Evolutionary conservation across 2,113 vertebrate genomes (phyloP).

Genomic region (Rhegmatorhina hoffmannsi): DNA sequence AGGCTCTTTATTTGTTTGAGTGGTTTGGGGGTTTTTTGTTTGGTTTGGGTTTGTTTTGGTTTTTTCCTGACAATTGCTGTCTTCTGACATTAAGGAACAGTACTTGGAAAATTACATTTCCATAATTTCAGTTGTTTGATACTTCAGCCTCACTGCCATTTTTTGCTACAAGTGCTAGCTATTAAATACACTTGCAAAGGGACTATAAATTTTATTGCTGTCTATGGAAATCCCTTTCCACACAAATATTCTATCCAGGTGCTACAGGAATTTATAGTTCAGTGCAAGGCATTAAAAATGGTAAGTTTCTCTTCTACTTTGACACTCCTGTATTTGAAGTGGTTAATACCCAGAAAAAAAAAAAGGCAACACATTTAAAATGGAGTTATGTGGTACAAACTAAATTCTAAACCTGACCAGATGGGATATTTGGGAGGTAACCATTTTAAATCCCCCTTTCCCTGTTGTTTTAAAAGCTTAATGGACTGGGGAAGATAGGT

Average conservation of each 20-base stretch:
- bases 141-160: background rate
- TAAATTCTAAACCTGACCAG: background rate
- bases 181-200: background rate
- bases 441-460: background rate
- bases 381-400: background rate
- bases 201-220: background rate
- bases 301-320: background rate
- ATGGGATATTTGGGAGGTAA: background rate
- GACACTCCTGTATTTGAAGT: background rate
- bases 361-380: background rate
- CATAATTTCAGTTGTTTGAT: background rate
- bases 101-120: background rate
- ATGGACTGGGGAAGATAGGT: background rate
- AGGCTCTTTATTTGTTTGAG: background rate
- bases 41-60: fast-evolving
- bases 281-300: background rate
- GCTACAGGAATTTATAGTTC: background rate
- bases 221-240: background rate
- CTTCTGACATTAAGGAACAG: background rate
- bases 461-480: background rate
- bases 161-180: background rate
- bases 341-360: background rate
- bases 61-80: background rate
- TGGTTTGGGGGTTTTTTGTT: background rate
- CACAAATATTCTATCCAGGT: background rate